These are phyloP conservation scores for Spongilla lacustris DNA, from an alignment of 37 sponge, comb jelly and placozoan species.

Conservation along the genomic window DNA sequence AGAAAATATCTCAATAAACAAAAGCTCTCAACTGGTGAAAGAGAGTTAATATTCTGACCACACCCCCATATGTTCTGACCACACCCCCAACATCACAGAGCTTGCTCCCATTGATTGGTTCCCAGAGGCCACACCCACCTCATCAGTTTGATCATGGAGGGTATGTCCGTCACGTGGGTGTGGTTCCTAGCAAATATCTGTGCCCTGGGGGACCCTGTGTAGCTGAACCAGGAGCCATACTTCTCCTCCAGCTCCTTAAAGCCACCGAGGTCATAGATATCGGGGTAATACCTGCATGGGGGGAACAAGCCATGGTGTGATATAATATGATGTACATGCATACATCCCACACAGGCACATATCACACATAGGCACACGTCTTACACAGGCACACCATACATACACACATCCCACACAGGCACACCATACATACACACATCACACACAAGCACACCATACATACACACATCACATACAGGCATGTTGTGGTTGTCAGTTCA, in stretches of 20 bases:
- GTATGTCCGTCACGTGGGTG: slow-evolving; percentile 68
- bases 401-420: neutral
- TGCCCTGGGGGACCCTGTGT: slow-evolving; percentile 82
- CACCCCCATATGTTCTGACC: too few relatives aligned
- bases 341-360: neutral
- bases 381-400: neutral
- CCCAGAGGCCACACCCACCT: slow-evolving; percentile 47
- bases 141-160: slow-evolving; percentile 83
- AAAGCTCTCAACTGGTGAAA: too few relatives aligned
- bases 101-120: neutral
- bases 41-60: too few relatives aligned
- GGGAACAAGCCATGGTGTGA: too few relatives aligned
- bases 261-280: slow-evolving; percentile 82
- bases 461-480: neutral
- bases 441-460: neutral
- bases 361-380: neutral
- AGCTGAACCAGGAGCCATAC: slow-evolving; percentile 90
- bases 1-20: too few relatives aligned
- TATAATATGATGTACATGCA: too few relatives aligned
- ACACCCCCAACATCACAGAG: too few relatives aligned
- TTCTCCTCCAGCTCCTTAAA: slow-evolving; percentile 59
- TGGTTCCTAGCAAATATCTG: slow-evolving; percentile 89
- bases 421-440: neutral
- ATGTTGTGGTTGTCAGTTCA: neutral
- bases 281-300: slow-evolving; percentile 56